Conservation (phyloP, 2,113 vertebrate species). For the Ancistrus triradiatus region DNA sequence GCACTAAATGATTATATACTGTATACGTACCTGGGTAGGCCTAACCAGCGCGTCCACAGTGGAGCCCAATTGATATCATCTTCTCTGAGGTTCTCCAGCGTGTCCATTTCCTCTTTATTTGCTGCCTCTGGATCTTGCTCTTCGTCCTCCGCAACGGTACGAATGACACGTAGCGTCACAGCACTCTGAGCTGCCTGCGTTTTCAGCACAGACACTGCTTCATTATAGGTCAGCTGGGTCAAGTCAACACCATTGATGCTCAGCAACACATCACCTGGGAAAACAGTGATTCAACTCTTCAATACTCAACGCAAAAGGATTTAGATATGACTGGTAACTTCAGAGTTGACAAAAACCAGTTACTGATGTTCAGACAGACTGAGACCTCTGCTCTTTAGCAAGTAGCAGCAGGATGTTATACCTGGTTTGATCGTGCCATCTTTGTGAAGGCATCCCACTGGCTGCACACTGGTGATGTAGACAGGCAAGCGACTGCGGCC, state of each 20-base stretch:
- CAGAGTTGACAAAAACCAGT: too few species aligned
- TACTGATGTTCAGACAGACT: background rate
- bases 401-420: constrained; percentile 37
- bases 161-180: constrained; percentile 76
- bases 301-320: too few species aligned
- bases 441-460: constrained; percentile 83
- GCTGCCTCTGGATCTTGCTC: constrained; percentile 47
- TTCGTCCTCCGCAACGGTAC: constrained; percentile 66
- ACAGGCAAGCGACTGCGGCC: constrained; percentile 82
- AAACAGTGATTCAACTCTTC: background rate
- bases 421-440: constrained; percentile 86
- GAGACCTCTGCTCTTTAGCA: too few species aligned
- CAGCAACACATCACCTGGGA: constrained; percentile 80
- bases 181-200: constrained; percentile 78
- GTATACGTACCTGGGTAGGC: constrained; percentile 74
- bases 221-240: constrained; percentile 81
- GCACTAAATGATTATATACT: too few species aligned
- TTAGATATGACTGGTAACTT: too few species aligned
- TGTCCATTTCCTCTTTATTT: constrained; percentile 62
- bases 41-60: constrained; percentile 84
- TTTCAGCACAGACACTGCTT: constrained; percentile 84
- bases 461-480: constrained; percentile 88
- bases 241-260: constrained; percentile 85
- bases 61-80: constrained; percentile 78
- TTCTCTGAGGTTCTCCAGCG: constrained; percentile 65